Conservation (phyloP, 2,113 vertebrate genomes). For the Gallinago paraguaiae region DNA sequence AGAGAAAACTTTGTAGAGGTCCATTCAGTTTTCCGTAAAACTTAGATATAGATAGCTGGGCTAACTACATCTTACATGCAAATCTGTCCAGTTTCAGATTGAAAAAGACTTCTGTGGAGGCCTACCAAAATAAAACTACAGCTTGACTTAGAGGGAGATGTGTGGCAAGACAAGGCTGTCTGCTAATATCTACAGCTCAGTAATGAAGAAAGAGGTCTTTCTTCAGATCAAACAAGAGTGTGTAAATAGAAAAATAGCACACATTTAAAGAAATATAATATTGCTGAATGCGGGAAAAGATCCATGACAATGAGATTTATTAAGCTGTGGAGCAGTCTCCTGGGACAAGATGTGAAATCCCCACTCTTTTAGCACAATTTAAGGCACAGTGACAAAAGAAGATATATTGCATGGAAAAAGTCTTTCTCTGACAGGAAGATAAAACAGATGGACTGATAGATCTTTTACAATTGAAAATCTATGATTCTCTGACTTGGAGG, state of each 20-base stretch:
- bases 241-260: neutral
- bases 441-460: neutral
- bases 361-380: neutral
- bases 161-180: neutral
- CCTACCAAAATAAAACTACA: neutral
- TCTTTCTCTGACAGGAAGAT: neutral
- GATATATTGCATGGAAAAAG: neutral
- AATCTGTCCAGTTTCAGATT: neutral
- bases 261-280: neutral
- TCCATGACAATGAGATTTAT: neutral
- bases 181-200: neutral
- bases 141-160: neutral
- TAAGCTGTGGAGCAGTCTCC: neutral
- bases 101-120: neutral
- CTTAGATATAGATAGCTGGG: fast-evolving
- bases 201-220: neutral
- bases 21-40: neutral
- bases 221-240: neutral
- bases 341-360: neutral
- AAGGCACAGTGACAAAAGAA: neutral
- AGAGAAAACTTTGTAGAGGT: neutral
- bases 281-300: neutral
- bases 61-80: neutral
- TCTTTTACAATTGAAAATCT: neutral
- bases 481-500: neutral